Evolutionary conservation across 2,113 vertebrate genomes (phyloP).

Genomic region (Camelus bactrianus): DNA sequence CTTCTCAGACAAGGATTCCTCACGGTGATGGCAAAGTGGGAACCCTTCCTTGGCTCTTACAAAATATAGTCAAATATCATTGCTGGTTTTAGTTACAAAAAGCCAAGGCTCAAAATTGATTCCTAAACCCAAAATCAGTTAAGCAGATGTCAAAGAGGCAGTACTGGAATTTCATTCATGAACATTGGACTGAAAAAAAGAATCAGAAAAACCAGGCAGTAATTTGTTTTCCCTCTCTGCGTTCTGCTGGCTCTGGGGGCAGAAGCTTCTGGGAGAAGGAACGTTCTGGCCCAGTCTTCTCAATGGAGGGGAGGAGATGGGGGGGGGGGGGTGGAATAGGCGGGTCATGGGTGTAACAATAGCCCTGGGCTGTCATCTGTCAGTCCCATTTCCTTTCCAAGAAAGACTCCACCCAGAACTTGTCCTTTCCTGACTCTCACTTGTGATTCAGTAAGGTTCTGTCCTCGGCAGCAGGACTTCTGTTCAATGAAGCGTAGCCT

Average conservation of each 20-base stretch:
- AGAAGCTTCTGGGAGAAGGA: slow-evolving; percentile 54
- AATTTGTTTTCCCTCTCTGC: neutral
- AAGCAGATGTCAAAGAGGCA: neutral
- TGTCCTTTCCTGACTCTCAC: neutral
- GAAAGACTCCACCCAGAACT: neutral
- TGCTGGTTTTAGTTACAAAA: neutral
- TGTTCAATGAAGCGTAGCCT: neutral
- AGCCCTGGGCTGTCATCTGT: rapidly evolving
- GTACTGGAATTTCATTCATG: neutral
- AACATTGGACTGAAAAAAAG: neutral
- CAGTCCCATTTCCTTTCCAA: neutral
- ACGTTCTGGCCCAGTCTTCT: neutral
- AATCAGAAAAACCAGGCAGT: neutral
- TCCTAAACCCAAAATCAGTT: neutral
- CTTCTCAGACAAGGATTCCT: neutral
- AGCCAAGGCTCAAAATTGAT: neutral
- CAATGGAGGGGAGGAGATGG: neutral
- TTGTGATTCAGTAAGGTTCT: neutral
- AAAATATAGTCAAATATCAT: neutral
- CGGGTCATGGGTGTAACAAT: rapidly evolving
- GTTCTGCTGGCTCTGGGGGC: slow-evolving; percentile 14
- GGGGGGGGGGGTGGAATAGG: neutral
- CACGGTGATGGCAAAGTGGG: neutral
- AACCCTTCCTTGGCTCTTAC: too few relatives aligned
- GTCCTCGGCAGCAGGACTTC: neutral